Evolutionary conservation across 1,140 invertebrate genomes (phyloP).

Genomic region (Metopolophium dirhodum): DNA sequence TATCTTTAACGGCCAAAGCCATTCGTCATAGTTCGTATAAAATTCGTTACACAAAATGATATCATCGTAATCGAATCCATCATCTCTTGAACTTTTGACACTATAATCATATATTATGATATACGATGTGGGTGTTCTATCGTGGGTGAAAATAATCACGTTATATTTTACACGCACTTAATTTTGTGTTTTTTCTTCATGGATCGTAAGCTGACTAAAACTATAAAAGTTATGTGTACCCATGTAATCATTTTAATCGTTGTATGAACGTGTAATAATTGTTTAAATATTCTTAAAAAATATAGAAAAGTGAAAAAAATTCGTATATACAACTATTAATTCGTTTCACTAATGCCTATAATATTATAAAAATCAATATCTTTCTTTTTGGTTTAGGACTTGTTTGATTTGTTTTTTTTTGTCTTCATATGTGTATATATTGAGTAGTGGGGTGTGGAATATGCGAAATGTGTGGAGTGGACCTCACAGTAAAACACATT

Average conservation of each 20-base stretch:
- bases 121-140: not conserved
- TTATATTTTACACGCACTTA: not conserved
- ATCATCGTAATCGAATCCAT: not conserved
- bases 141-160: not conserved
- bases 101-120: not conserved
- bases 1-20: not conserved
- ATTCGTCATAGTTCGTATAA: not conserved
- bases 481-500: too few species aligned
- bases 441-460: too few species aligned
- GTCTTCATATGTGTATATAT: too few species aligned
- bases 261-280: not conserved
- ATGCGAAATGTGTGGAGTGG: too few species aligned
- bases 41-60: not conserved
- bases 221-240: not conserved
- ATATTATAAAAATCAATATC: not conserved
- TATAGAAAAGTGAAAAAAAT: not conserved
- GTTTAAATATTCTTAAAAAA: not conserved
- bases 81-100: not conserved
- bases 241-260: too few species aligned
- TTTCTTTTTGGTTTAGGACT: too few species aligned
- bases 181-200: not conserved
- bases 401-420: too few species aligned
- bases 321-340: not conserved
- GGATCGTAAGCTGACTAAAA: not conserved
- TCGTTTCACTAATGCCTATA: not conserved